These are phyloP conservation scores for Poliocrania exsul DNA, from an alignment of 2,797 vertebrate genomes.

Conservation along the genomic window DNA sequence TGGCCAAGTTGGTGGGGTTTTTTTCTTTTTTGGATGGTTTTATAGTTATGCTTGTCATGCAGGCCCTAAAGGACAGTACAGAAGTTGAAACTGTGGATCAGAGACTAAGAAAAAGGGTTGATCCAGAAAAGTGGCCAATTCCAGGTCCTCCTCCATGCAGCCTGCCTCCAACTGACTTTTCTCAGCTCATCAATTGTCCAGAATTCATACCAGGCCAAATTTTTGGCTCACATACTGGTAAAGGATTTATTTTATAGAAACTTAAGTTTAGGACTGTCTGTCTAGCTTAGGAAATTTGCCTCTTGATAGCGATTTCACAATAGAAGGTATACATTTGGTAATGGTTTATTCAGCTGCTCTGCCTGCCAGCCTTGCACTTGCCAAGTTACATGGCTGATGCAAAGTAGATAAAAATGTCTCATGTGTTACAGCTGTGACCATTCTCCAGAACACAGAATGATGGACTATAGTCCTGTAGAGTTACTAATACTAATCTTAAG, in stretches of 20 bases:
- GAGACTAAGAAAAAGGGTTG: conserved; percentile 87
- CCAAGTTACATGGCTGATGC: neutral
- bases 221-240: conserved; percentile 81
- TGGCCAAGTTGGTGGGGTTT: neutral
- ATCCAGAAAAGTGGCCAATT: conserved; percentile 96
- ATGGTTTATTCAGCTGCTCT: neutral
- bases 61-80: conserved; percentile 92
- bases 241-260: conserved; percentile 51
- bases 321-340: neutral
- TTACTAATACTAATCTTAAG: neutral
- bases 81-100: conserved; percentile 91
- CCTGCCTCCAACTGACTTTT: conserved; percentile 87
- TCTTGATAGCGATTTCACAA: conserved; percentile 6
- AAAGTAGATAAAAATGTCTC: neutral
- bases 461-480: neutral
- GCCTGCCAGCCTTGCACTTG: neutral
- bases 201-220: conserved; percentile 89
- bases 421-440: neutral
- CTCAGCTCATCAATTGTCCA: conserved; percentile 90
- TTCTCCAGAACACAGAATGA: neutral
- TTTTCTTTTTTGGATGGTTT: neutral
- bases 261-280: neutral
- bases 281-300: conserved; percentile 2
- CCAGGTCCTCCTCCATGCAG: conserved; percentile 77
- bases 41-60: neutral